phyloP scores from a whole-genome alignment of 2,888 invertebrate genomes.

The Periphyllus acericola region DNA sequence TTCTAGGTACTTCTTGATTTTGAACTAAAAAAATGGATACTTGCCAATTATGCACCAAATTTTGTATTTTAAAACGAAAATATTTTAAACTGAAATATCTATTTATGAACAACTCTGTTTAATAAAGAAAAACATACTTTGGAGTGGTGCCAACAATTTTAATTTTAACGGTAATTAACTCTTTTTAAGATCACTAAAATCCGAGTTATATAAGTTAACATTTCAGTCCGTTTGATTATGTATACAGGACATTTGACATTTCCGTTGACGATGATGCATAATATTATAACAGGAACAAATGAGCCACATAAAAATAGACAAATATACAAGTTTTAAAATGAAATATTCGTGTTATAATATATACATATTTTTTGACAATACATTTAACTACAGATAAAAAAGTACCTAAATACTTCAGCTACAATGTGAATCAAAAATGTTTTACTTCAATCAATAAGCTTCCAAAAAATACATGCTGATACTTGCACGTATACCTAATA shows the following conservation, averaged over 20 bases:
- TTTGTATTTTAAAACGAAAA: conserved; percentile 25
- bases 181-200: conserved; percentile 26
- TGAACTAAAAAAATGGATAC: conserved; percentile 40
- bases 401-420: too few species aligned
- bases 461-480: too few species aligned
- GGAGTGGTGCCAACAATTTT: background rate
- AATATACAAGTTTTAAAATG: too few species aligned
- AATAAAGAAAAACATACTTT: conserved; percentile 30
- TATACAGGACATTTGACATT: background rate
- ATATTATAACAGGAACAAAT: too few species aligned
- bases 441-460: too few species aligned
- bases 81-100: conserved; percentile 47
- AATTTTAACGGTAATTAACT: conserved; percentile 42
- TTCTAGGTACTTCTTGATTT: background rate
- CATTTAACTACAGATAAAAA: too few species aligned
- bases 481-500: too few species aligned
- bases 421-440: too few species aligned
- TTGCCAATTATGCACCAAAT: conserved; percentile 30
- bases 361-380: too few species aligned
- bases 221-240: conserved; percentile 5
- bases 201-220: background rate
- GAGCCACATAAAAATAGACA: too few species aligned
- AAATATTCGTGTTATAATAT: too few species aligned
- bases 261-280: background rate
- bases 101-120: conserved; percentile 45